A percentile compares a stretch with the other conserved stretches of the same genome.
Evolutionary conservation across 2,797 vertebrate genomes (phyloP).

Genomic region (Hybognathus amarus): DNA sequence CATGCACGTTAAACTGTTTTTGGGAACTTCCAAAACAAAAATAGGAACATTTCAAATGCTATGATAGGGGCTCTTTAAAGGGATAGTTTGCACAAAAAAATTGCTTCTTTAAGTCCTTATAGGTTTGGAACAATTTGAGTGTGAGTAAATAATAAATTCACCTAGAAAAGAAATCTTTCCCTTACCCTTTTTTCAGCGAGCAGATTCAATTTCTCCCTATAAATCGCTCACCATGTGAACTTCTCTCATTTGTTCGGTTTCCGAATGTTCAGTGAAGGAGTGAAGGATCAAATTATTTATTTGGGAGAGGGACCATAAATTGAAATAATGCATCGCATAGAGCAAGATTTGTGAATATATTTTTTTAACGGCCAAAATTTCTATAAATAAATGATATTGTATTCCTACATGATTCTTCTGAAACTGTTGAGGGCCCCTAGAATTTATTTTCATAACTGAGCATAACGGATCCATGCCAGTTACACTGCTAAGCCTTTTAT

Average conservation of each 20-base stretch:
- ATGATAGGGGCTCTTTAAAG: too few species aligned
- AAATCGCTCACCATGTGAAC: not conserved
- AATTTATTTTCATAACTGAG: not conserved
- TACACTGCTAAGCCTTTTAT: not conserved
- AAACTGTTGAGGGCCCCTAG: not conserved
- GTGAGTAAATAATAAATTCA: not conserved
- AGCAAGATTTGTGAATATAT: not conserved
- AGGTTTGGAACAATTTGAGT: not conserved
- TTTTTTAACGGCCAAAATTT: not conserved
- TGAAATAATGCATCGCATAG: not conserved
- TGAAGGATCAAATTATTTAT: constrained; percentile 1
- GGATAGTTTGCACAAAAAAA: too few species aligned
- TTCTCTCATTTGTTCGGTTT: not conserved
- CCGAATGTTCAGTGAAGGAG: not conserved
- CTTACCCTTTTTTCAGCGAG: not conserved
- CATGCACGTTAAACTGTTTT: too few species aligned
- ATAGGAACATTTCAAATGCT: too few species aligned
- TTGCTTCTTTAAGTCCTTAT: too few species aligned
- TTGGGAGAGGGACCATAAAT: not conserved
- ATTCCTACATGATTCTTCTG: not conserved
- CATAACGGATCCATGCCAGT: not conserved
- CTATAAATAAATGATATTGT: not conserved
- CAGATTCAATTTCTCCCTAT: not conserved
- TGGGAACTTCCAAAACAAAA: too few species aligned
- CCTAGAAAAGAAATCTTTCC: not conserved